phyloP scores from a whole-genome alignment of 2,797 vertebrate genomes.

The Phataginus tetradactyla region DNA sequence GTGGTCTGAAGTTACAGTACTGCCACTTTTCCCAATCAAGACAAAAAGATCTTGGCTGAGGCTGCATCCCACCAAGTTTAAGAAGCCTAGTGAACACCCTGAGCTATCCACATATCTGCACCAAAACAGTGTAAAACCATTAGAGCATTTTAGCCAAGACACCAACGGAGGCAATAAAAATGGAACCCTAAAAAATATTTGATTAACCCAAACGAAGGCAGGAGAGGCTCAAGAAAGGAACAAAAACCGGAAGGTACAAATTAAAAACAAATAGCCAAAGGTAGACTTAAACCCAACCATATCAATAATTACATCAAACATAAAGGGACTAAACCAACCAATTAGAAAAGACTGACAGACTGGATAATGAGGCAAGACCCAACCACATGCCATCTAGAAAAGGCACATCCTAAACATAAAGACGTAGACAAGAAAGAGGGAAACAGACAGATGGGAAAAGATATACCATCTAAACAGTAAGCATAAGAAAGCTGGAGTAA shows the following conservation, averaged over 20 bases:
- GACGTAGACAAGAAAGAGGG: neutral
- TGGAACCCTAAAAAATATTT: neutral
- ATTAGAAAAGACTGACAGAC: neutral
- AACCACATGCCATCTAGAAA: neutral
- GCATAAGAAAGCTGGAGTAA: neutral
- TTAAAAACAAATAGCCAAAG: neutral
- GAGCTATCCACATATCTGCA: neutral
- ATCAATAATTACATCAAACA: slow-evolving; percentile 14
- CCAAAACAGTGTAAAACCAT: neutral
- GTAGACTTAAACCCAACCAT: neutral
- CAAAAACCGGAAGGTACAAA: neutral
- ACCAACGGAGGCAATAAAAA: neutral
- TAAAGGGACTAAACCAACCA: neutral
- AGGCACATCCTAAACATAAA: neutral
- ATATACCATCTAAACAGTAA: neutral
- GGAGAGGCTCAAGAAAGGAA: neutral
- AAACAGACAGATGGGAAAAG: neutral
- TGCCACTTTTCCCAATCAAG: neutral
- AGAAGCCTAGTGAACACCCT: neutral
- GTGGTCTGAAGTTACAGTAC: neutral
- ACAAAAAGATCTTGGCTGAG: neutral
- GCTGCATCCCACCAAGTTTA: neutral
- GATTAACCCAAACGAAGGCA: neutral
- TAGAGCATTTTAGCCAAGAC: neutral
- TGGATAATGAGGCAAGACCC: neutral